Conservation (phyloP, 1,140 invertebrate genomes). For the Achatina immaculata region DNA sequence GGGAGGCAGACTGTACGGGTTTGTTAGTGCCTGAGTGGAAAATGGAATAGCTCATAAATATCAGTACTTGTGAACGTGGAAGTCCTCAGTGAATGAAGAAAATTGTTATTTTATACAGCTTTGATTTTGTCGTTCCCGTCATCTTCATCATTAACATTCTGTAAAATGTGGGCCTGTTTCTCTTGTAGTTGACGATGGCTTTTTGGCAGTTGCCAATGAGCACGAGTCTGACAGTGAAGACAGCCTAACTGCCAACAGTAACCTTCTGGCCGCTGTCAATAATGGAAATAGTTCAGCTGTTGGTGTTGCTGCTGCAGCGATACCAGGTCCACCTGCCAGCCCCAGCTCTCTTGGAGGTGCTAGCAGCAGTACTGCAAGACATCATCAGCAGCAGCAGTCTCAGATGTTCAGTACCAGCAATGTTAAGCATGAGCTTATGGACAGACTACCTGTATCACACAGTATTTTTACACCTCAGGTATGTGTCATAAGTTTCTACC, state of each 20-base stretch:
- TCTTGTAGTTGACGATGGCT: slow-evolving; percentile 76
- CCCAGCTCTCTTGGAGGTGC: slow-evolving; percentile 34
- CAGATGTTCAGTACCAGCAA: slow-evolving; percentile 7
- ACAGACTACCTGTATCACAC: slow-evolving; percentile 30
- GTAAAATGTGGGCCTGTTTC: background rate
- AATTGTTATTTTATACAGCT: background rate
- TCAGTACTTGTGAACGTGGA: too few species aligned
- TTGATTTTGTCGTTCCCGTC: background rate
- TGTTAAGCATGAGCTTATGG: slow-evolving; percentile 31
- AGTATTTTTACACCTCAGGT: slow-evolving; percentile 37
- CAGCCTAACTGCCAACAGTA: slow-evolving; percentile 32
- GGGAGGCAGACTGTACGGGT: too few species aligned
- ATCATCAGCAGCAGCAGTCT: slow-evolving; percentile 23
- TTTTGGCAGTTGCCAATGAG: slow-evolving; percentile 85
- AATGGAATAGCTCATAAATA: too few species aligned
- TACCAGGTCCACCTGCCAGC: slow-evolving; percentile 42
- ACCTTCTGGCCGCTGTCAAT: background rate
- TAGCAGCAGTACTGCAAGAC: slow-evolving; percentile 22
- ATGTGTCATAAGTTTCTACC: background rate
- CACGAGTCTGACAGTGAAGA: slow-evolving; percentile 77
- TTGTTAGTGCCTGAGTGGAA: too few species aligned
- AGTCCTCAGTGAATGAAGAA: too few species aligned
- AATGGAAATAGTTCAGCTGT: slow-evolving; percentile 35
- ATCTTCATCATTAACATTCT: background rate
- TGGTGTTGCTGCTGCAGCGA: slow-evolving; percentile 33